Conservation (phyloP, 2,888 invertebrate genomes). For the Cephus sareptanus region DNA sequence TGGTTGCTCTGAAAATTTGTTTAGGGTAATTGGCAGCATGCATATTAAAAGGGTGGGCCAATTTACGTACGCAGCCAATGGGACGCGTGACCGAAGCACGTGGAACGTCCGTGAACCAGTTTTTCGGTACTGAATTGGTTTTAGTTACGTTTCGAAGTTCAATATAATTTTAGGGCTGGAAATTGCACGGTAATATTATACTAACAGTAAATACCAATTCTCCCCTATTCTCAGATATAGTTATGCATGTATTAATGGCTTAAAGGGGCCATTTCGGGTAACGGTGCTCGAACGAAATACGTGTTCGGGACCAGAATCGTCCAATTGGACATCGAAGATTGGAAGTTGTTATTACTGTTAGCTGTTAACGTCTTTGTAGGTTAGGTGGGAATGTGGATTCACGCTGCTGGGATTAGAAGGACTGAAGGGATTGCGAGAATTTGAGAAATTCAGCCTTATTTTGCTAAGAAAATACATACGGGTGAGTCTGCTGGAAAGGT, state of each 20-base stretch:
- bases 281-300: background rate
- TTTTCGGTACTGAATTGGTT: background rate
- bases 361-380: background rate
- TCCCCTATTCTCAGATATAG: background rate
- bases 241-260: background rate
- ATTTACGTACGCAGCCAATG: constrained; percentile 2
- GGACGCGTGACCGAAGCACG: background rate
- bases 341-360: background rate
- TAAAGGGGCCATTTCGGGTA: background rate
- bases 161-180: background rate
- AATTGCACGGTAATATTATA: background rate
- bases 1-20: constrained; percentile 28
- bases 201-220: background rate
- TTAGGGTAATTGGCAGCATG: constrained; percentile 36
- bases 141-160: background rate
- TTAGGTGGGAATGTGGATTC: background rate
- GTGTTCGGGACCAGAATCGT: background rate
- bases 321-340: background rate
- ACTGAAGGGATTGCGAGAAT: background rate
- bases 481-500: background rate
- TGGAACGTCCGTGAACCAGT: background rate
- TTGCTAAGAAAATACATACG: background rate
- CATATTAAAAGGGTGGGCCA: constrained; percentile 27
- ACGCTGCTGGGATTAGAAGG: background rate
- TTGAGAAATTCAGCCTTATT: background rate